phyloP scores from a whole-genome alignment of 2,797 vertebrate genomes.

The Carcharodon carcharias region DNA sequence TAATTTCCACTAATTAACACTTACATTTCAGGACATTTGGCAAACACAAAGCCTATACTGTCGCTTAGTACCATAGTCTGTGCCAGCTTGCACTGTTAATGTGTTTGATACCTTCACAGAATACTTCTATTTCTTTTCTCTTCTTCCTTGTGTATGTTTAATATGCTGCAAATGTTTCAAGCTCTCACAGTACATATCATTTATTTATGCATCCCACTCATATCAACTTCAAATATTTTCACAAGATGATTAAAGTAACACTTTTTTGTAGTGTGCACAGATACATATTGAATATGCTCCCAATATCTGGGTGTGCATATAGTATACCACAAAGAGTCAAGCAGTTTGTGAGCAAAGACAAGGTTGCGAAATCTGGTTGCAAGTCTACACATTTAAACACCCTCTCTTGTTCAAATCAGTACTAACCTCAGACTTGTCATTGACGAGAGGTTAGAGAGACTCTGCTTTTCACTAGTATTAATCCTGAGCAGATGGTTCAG shows the following conservation, averaged over 20 bases:
- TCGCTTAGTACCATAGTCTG: background rate
- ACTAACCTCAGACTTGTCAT: background rate
- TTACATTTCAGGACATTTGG: background rate
- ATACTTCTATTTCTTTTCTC: background rate
- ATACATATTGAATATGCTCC: too few relatives aligned
- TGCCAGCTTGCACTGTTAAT: background rate
- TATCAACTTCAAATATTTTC: background rate
- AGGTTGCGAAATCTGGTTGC: background rate
- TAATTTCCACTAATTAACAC: background rate
- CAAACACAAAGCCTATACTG: background rate
- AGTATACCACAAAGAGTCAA: background rate
- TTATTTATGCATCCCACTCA: background rate
- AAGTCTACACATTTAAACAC: background rate
- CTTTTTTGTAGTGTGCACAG: background rate
- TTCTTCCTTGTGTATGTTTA: background rate
- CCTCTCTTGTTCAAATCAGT: background rate
- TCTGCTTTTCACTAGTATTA: background rate
- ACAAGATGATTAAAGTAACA: background rate
- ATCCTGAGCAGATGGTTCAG: constrained; percentile 25
- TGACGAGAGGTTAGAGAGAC: background rate
- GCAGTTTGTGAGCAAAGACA: background rate
- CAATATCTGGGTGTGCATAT: background rate
- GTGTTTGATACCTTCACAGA: background rate
- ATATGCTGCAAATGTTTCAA: background rate
- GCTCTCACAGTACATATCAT: background rate